These are phyloP conservation scores for Ochotona curzoniae DNA, from an alignment of 2,113 vertebrate species.

Conservation along the genomic window DNA sequence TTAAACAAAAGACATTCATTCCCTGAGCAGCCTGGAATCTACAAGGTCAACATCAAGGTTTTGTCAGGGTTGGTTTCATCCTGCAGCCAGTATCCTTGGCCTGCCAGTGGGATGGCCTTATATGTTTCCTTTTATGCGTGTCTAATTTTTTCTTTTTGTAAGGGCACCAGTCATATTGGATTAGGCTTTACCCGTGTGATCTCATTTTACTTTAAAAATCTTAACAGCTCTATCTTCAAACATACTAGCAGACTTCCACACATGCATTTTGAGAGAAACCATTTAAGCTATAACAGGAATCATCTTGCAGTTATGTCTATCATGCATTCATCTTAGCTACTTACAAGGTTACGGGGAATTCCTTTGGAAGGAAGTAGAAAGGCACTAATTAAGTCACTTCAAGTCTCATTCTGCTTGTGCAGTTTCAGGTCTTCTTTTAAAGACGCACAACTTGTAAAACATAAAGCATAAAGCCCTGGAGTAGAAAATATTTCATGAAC, in stretches of 20 bases:
- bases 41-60: too few relatives aligned
- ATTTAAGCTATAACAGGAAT: too few relatives aligned
- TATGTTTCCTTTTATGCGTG: too few relatives aligned
- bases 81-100: too few relatives aligned
- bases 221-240: background rate
- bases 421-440: background rate
- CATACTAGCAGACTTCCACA: background rate
- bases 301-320: background rate
- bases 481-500: background rate
- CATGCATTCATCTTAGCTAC: background rate
- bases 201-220: background rate
- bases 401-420: background rate
- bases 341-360: background rate
- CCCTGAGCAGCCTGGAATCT: too few relatives aligned
- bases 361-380: background rate
- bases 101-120: too few relatives aligned
- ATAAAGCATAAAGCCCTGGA: background rate
- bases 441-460: background rate
- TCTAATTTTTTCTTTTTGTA: too few relatives aligned
- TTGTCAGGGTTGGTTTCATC: too few relatives aligned
- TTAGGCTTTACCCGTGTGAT: too few relatives aligned
- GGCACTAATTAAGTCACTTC: background rate
- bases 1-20: background rate
- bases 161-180: too few relatives aligned
- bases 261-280: too few relatives aligned